Conservation (phyloP, 2,888 invertebrate species). For the Coelogynopora nodosa region DNA sequence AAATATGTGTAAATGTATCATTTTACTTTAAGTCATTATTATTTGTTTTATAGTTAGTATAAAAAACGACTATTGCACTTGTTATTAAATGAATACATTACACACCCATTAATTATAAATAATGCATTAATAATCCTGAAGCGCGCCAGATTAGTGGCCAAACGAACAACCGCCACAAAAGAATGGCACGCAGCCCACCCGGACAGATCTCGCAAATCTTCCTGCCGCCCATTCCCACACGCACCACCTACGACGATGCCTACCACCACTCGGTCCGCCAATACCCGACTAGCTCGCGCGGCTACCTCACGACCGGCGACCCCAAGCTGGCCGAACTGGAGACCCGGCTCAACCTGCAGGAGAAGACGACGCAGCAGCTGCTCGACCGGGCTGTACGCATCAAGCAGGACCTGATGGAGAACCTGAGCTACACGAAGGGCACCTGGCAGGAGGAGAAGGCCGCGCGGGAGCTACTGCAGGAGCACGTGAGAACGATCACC, state of each 20-base stretch:
- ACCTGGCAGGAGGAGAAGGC: conserved; percentile 60
- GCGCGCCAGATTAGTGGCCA: neutral
- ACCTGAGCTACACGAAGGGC: conserved; percentile 58
- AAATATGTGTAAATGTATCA: no score
- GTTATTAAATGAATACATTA: no score
- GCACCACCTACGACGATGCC: conserved; percentile 38
- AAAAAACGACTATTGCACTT: no score
- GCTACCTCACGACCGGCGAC: neutral
- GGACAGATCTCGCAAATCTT: neutral
- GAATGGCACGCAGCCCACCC: conserved; percentile 5
- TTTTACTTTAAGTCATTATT: no score
- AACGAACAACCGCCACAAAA: no score
- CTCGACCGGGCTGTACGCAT: conserved; percentile 53
- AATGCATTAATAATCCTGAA: no score
- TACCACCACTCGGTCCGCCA: neutral
- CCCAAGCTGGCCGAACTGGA: conserved; percentile 53
- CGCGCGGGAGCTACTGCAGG: conserved; percentile 56
- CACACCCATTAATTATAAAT: no score
- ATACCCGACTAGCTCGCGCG: neutral
- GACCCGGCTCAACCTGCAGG: conserved; percentile 55
- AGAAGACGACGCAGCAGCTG: conserved; percentile 54
- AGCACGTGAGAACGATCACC: conserved; percentile 60
- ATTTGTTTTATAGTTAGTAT: no score
- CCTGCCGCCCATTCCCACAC: conserved; percentile 31
- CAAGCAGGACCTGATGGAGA: conserved; percentile 57